phyloP scores from a whole-genome alignment of 2,797 vertebrate species.

The Helostoma temminkii region DNA sequence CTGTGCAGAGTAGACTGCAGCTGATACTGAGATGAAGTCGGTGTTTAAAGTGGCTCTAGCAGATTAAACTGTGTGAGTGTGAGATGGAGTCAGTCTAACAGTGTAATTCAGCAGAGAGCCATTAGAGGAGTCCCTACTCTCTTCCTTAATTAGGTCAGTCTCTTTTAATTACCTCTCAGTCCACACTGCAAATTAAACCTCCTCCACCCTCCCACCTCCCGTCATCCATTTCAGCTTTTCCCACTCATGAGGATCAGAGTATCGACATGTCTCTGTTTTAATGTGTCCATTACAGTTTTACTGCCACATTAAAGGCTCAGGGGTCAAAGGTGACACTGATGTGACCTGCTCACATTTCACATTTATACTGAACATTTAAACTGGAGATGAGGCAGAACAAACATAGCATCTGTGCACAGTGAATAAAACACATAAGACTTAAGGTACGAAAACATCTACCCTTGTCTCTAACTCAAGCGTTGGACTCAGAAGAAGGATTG shows the following conservation, averaged over 20 bases:
- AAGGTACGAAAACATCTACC: too few species aligned
- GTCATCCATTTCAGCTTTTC: slow-evolving; percentile 16
- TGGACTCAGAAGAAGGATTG: too few species aligned
- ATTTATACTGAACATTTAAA: too few species aligned
- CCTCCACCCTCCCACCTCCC: neutral
- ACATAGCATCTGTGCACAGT: too few species aligned
- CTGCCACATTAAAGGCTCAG: slow-evolving; percentile 26
- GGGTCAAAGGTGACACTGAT: slow-evolving; percentile 29
- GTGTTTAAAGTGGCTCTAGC: too few species aligned
- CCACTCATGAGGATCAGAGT: slow-evolving; percentile 1
- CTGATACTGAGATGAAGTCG: too few species aligned
- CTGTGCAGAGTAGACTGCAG: too few species aligned
- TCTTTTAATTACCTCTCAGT: slow-evolving; percentile 65
- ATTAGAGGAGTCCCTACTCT: slow-evolving; percentile 36
- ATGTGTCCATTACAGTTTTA: slow-evolving; percentile 39
- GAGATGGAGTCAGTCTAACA: neutral
- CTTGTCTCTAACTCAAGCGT: too few species aligned
- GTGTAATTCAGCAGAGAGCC: slow-evolving; percentile 17
- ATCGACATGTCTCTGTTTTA: slow-evolving; percentile 16
- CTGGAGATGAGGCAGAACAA: too few species aligned
- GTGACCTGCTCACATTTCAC: neutral
- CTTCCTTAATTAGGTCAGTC: slow-evolving; percentile 64
- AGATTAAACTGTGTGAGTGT: neutral
- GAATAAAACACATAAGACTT: too few species aligned
- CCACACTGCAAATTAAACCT: slow-evolving; percentile 43